These are phyloP conservation scores for Lypha dubia DNA, from an alignment of 2,888 invertebrate species.

Conservation along the genomic window DNA sequence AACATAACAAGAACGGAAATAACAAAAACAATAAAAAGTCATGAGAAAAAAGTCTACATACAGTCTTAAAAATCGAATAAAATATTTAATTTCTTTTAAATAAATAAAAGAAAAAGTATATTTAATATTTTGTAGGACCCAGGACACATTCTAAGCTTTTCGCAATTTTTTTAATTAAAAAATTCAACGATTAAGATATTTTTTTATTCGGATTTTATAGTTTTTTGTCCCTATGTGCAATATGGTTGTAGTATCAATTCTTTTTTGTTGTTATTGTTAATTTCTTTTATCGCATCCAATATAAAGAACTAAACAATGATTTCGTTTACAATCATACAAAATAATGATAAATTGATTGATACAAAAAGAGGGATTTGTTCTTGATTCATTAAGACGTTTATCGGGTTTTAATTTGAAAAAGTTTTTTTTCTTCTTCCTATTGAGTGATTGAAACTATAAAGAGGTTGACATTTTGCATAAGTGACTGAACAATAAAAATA, in stretches of 20 bases:
- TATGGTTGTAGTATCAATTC: neutral
- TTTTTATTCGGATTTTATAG: neutral
- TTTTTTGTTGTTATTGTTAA: slow-evolving; percentile 11
- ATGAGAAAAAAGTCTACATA: no score
- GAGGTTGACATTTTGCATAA: slow-evolving; percentile 42
- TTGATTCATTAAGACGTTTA: slow-evolving; percentile 54
- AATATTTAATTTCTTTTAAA: no score
- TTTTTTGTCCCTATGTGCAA: neutral
- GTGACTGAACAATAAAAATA: neutral
- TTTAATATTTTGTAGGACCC: no score
- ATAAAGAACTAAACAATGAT: slow-evolving; percentile 19
- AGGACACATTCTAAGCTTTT: no score
- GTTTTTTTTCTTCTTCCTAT: slow-evolving; percentile 10
- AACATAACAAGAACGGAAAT: no score
- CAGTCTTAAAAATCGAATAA: no score
- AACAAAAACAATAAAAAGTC: no score
- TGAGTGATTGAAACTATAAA: slow-evolving; percentile 46
- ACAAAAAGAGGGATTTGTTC: slow-evolving; percentile 34
- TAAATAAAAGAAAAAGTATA: no score
- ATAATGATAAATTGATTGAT: slow-evolving; percentile 60
- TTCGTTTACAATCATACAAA: slow-evolving; percentile 12
- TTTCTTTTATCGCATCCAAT: slow-evolving; percentile 23
- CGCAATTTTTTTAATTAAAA: no score
- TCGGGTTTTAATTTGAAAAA: slow-evolving; percentile 15
- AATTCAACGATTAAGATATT: no score